Evolutionary conservation across 2,888 invertebrate genomes (phyloP).

Genomic region (Polyommatus icarus): DNA sequence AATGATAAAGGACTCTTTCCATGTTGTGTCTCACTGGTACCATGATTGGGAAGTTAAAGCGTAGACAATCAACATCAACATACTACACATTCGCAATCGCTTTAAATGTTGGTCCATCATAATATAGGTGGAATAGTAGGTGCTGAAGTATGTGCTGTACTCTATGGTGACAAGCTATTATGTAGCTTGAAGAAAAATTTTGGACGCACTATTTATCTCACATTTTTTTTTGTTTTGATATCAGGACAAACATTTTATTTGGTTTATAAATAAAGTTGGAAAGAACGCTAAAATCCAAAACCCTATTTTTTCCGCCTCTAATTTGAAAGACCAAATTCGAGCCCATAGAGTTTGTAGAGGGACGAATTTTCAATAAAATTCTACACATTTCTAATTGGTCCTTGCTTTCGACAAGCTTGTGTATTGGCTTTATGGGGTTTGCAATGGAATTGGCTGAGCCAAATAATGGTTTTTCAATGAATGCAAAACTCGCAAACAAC

Average conservation of each 20-base stretch:
- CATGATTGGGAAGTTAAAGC: no score
- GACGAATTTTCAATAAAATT: conserved; percentile 25
- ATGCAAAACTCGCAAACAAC: conserved; percentile 8
- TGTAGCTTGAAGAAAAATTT: no score
- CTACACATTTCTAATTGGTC: conserved; percentile 28
- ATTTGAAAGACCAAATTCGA: conserved; percentile 4
- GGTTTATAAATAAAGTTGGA: neutral
- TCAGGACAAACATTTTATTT: neutral
- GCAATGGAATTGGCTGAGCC: neutral
- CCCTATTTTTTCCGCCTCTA: neutral
- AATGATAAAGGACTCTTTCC: neutral
- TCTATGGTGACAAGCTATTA: no score
- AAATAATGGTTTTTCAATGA: conserved; percentile 22
- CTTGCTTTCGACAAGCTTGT: conserved; percentile 20
- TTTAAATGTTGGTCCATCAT: no score
- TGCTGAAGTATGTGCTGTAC: no score
- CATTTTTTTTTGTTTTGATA: no score
- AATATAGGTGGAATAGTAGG: no score
- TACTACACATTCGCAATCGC: no score
- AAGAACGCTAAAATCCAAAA: neutral
- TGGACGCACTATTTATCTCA: no score
- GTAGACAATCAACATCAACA: no score
- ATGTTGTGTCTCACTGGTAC: no score
- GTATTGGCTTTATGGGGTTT: conserved; percentile 18
- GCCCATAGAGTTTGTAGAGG: neutral